These are phyloP conservation scores for Thinocorus orbignyianus DNA, from an alignment of 2,113 vertebrate species.

Conservation along the genomic window DNA sequence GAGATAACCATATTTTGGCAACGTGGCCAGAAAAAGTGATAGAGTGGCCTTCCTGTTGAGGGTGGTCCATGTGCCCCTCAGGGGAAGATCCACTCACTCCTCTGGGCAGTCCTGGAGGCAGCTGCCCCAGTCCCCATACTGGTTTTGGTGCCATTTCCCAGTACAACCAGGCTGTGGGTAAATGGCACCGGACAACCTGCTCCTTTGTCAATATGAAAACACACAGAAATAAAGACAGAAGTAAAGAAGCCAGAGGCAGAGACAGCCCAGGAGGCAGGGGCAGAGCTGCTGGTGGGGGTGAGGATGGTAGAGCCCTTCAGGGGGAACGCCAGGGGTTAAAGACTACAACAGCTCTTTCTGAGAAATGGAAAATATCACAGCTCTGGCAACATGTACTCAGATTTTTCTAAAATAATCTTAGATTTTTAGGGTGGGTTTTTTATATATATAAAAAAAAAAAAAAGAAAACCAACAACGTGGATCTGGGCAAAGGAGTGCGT, in stretches of 20 bases:
- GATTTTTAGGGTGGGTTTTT: background rate
- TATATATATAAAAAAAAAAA: background rate
- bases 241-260: background rate
- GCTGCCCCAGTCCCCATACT: background rate
- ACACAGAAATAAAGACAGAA: background rate
- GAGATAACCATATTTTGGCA: background rate
- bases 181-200: background rate
- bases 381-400: background rate
- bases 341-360: background rate
- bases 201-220: background rate
- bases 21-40: accelerated
- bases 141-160: background rate
- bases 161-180: background rate
- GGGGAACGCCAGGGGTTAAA: background rate
- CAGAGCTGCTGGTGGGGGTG: accelerated
- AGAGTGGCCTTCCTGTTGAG: background rate
- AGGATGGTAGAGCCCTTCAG: accelerated
- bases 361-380: background rate
- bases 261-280: background rate
- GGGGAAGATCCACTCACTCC: background rate
- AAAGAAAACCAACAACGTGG: background rate
- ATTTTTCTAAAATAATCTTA: slow-evolving; percentile 11
- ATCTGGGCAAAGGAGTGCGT: slow-evolving; percentile 38
- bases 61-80: accelerated
- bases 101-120: background rate